Evolutionary conservation across 2,113 vertebrate species (phyloP).

Genomic region (Calonectris borealis): DNA sequence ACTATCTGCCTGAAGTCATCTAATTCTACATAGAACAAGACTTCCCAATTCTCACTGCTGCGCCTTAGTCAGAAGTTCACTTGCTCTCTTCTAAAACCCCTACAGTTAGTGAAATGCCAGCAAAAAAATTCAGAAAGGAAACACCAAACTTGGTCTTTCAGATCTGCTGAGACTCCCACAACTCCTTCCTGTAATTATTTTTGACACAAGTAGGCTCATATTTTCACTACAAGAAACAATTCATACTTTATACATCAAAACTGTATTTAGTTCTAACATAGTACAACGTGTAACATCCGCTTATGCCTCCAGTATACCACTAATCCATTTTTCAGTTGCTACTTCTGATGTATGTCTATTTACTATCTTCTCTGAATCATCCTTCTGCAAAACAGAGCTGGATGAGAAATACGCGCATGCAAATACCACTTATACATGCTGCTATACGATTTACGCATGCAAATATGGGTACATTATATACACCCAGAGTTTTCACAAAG

Average conservation of each 20-base stretch:
- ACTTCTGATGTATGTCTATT: background rate
- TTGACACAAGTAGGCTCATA: background rate
- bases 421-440: background rate
- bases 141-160: background rate
- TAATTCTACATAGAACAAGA: background rate
- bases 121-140: background rate
- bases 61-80: background rate
- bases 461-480: background rate
- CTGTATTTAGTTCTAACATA: background rate
- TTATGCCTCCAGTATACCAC: background rate
- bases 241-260: background rate
- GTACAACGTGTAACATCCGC: background rate
- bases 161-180: background rate
- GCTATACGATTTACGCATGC: background rate
- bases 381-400: background rate
- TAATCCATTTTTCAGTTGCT: background rate
- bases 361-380: background rate
- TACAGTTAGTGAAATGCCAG: background rate
- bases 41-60: background rate
- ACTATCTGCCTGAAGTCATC: background rate
- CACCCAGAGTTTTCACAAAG: background rate
- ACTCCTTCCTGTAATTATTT: background rate
- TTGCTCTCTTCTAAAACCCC: background rate
- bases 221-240: background rate
- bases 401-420: background rate